Base-by-base conservation (phyloP, 2,888 invertebrate species). In the Megamerina dolium region DNA sequence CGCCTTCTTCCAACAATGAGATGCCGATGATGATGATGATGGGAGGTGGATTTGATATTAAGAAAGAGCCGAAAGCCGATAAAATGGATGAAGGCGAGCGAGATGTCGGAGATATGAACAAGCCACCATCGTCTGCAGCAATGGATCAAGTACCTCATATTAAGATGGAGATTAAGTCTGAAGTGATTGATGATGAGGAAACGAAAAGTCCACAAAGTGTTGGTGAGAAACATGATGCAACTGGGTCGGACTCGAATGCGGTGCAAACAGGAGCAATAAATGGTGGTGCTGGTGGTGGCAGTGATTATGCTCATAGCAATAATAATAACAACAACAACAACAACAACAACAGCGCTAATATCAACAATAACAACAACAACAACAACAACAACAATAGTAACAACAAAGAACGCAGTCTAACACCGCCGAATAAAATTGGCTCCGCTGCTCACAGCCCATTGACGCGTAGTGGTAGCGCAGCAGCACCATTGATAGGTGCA, bases 1-100 rank as follows among this genome's bases (percentile, higher is more conserved):
- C 35, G 14, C 45, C 34, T 5, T 45, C 43, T 31, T 40, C 52
- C 12, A 84, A 85, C 61, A 74, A 81, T 65, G 85, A 83, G 52
- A 41, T 44, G 33, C n/a, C n/a, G n/a, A n/a, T n/a, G n/a, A n/a
- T n/a, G n/a, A n/a, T n/a, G n/a, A n/a, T n/a, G n/a, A n/a, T n/a
- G n/a, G n/a, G n/a, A n/a, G n/a, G n/a, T n/a, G n/a, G n/a, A n/a
- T n/a, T n/a, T n/a, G 55, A 45, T 31, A 35, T 54, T 74, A 74
- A 56, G 43, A 42, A 78, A 78, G 31, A 76, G 77, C 32, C 46
- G 5, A 53, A 54, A 42, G 57, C 60, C 19, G 60, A 64, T 16
- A 55, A 59, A 43, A 56, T 54, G 17, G 45, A 51, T 27, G 45
- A 49, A 43, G 5, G 17, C 17, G 18, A 35, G 13, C n/a, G n/a